A percentile compares a stretch with the other conserved stretches of the same genome.
Conservation (phyloP, 2,113 vertebrate species). For the Hippocampus mohnikei region DNA sequence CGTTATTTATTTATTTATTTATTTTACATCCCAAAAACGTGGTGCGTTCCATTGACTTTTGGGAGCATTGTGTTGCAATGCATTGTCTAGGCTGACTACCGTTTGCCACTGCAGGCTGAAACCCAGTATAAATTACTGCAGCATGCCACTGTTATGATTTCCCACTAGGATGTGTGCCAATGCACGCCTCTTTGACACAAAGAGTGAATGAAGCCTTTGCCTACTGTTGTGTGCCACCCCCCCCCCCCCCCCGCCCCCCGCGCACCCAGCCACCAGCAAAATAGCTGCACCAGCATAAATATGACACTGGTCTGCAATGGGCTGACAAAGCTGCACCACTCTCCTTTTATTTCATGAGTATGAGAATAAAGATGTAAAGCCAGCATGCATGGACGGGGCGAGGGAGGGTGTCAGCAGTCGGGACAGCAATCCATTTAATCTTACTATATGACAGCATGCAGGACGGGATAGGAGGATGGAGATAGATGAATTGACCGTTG, state of each 20-base stretch:
- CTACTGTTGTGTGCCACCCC: constrained; percentile 18
- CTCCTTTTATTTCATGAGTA: constrained; percentile 49
- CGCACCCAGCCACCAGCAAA: constrained; percentile 21
- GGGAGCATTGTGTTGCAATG: neutral
- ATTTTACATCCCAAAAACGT: neutral
- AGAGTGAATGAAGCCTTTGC: constrained; percentile 46
- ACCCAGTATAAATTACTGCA: constrained; percentile 1
- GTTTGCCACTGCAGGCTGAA: constrained; percentile 3
- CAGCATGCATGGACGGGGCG: constrained; percentile 25
- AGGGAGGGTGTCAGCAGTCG: constrained; percentile 55
- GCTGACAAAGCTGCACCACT: constrained; percentile 50
- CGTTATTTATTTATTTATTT: neutral
- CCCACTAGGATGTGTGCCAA: constrained; percentile 17
- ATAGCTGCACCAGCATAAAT: constrained; percentile 63
- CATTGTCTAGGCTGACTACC: neutral
- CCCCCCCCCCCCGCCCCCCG: neutral
- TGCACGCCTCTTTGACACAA: constrained; percentile 20
- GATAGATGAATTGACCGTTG: constrained; percentile 5
- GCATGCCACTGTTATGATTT: constrained; percentile 14
- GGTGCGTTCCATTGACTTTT: neutral
- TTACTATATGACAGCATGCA: constrained; percentile 54
- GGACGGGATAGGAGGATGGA: constrained; percentile 4
- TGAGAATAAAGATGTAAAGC: constrained; percentile 64
- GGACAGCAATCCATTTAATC: constrained; percentile 65
- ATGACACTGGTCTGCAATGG: constrained; percentile 26